phyloP scores from a whole-genome alignment of 2,888 invertebrate genomes.

The Thymelicus sylvestris region DNA sequence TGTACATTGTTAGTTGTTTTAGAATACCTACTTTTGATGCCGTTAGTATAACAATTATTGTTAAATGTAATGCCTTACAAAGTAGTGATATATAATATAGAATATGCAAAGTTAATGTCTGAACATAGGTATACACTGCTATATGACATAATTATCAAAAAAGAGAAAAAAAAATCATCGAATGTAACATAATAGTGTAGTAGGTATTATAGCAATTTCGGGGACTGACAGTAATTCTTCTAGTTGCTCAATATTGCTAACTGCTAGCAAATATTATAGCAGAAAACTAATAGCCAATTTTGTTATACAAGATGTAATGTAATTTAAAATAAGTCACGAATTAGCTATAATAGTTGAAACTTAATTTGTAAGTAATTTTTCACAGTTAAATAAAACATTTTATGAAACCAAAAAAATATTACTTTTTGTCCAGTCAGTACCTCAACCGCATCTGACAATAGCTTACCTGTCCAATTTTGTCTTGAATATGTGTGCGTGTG shows the following conservation, averaged over 20 bases:
- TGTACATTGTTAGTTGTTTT: conserved; percentile 8
- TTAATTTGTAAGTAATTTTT: conserved; percentile 27
- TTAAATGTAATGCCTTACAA: no score
- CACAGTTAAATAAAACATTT: conserved; percentile 28
- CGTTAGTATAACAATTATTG: neutral
- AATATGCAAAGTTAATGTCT: neutral
- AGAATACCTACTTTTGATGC: neutral
- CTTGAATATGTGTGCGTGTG: no score
- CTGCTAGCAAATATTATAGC: conserved; percentile 17
- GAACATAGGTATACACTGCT: neutral
- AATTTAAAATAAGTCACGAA: conserved; percentile 10
- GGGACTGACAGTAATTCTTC: conserved; percentile 46
- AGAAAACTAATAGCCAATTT: conserved; percentile 29
- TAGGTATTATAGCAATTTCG: neutral
- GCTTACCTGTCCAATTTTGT: no score
- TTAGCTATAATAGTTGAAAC: conserved; percentile 12
- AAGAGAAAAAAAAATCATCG: neutral
- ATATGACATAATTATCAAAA: neutral
- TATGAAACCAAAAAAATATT: neutral
- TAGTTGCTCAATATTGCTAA: conserved; percentile 48
- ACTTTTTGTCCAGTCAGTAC: no score
- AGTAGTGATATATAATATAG: neutral
- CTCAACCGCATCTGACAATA: no score
- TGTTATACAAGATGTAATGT: conserved; percentile 15
- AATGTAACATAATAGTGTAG: no score